A percentile compares a stretch with the other conserved stretches of the same genome.
Conservation (phyloP, 2,113 vertebrate species). For the Polypterus senegalus region DNA sequence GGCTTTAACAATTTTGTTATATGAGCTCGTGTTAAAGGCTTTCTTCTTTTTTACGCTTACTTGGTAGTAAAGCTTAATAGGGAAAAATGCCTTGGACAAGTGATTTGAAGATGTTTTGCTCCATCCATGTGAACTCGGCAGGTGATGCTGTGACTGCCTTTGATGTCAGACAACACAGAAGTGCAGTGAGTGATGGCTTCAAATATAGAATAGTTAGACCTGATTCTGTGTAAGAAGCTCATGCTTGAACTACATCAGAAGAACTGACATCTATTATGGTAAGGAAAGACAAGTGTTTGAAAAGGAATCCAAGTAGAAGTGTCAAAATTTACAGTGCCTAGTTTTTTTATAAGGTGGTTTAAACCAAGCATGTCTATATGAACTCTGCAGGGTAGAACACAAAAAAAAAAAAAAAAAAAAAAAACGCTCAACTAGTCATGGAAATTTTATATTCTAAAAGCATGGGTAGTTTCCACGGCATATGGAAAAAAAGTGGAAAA, state of each 20-base stretch:
- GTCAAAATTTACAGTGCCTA: conserved; percentile 87
- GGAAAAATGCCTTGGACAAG: conserved; percentile 96
- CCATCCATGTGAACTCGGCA: conserved; percentile 89
- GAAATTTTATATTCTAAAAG: conserved; percentile 86
- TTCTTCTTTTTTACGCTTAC: conserved; percentile 58
- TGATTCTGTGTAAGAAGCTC: conserved; percentile 73
- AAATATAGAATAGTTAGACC: conserved; percentile 88
- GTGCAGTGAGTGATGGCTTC: conserved; percentile 86
- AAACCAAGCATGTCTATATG: conserved; percentile 92
- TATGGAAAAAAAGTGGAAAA: conserved; percentile 43
- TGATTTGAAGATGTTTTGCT: conserved; percentile 98
- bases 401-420: conserved; percentile 54
- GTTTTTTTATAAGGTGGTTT: conserved; percentile 97
- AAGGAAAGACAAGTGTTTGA: conserved; percentile 98
- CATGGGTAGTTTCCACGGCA: conserved; percentile 76
- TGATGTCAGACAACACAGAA: conserved; percentile 97
- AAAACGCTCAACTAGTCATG: conserved; percentile 48
- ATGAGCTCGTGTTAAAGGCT: conserved; percentile 53
- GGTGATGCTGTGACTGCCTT: conserved; percentile 82
- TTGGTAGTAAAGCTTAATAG: conserved; percentile 70
- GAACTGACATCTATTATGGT: conserved; percentile 96
- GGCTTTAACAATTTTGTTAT: conserved; percentile 38
- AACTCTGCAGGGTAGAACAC: conserved; percentile 84
- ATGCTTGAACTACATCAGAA: conserved; percentile 93
- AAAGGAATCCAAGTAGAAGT: conserved; percentile 94